Evolutionary conservation across 2,888 invertebrate species (phyloP).

Genomic region (Ptychoptera contaminata): DNA sequence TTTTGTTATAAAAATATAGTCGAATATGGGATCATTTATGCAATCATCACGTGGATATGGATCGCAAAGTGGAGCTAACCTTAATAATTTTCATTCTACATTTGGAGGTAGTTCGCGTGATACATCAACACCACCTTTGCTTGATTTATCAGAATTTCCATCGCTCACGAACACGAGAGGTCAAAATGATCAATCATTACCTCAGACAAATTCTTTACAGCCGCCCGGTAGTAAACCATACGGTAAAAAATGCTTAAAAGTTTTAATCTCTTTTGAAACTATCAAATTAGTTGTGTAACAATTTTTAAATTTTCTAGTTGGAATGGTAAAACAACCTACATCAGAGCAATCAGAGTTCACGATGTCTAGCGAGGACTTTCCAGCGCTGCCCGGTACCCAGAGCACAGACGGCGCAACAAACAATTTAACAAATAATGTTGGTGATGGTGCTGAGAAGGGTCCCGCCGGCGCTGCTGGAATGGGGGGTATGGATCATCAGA

Average conservation of each 20-base stretch:
- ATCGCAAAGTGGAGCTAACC: conserved; percentile 40
- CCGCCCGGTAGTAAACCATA: conserved; percentile 88
- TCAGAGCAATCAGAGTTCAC: conserved; percentile 87
- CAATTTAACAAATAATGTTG: conserved; percentile 1
- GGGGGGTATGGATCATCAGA: conserved; percentile 27
- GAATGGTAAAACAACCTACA: conserved; percentile 90
- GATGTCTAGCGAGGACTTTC: conserved; percentile 99
- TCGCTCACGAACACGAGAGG: conserved; percentile 73
- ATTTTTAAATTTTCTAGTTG: conserved; percentile 41
- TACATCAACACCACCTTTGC: conserved; percentile 66
- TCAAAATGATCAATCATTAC: conserved; percentile 60
- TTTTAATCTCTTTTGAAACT: too few species aligned
- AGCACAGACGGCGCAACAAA: conserved; percentile 49
- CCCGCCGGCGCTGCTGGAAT: conserved; percentile 6
- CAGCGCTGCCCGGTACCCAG: conserved; percentile 91
- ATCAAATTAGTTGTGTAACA: neutral
- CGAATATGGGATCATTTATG: conserved; percentile 46
- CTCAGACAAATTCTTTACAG: conserved; percentile 67
- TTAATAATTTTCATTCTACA: conserved; percentile 66
- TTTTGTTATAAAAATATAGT: conserved; percentile 25
- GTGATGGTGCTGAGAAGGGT: conserved; percentile 27
- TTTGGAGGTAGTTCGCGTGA: conserved; percentile 61
- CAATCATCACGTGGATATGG: conserved; percentile 47
- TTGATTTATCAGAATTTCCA: conserved; percentile 86
- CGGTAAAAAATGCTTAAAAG: conserved; percentile 37